A percentile compares a stretch with the other conserved stretches of the same genome.
Conservation (phyloP, 2,113 vertebrate species). For the Himantopus leucocephalus region DNA sequence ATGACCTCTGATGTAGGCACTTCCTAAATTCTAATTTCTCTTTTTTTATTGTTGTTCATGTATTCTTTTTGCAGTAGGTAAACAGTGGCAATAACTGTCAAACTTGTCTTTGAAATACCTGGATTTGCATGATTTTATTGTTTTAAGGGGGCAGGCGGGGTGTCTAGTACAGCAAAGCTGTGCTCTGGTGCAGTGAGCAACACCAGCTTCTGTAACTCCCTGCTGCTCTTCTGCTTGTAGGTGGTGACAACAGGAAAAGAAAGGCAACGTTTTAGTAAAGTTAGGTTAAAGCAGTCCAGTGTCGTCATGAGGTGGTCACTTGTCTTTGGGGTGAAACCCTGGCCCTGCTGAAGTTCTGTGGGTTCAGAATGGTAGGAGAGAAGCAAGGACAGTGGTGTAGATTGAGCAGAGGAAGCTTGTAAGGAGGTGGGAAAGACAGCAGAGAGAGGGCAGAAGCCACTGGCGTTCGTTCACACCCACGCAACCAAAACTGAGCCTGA, state of each 20-base stretch:
- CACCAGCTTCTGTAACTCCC: background rate
- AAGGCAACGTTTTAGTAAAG: background rate
- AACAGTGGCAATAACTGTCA: background rate
- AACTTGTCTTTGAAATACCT: background rate
- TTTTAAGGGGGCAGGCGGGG: background rate
- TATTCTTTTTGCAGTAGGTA: background rate
- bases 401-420: background rate
- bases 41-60: background rate
- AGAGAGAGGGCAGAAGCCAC: background rate
- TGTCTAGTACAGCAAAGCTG: background rate
- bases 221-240: background rate
- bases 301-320: background rate
- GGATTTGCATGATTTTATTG: background rate
- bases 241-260: background rate
- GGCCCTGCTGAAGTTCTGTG: background rate
- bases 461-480: fast-evolving
- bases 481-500: background rate
- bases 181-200: background rate
- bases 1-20: background rate
- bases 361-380: background rate
- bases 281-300: background rate
- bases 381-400: background rate
- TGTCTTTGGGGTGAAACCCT: background rate
- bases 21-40: background rate
- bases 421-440: background rate